Conservation (phyloP, 2,113 vertebrate genomes). For the Callithrix jacchus region DNA sequence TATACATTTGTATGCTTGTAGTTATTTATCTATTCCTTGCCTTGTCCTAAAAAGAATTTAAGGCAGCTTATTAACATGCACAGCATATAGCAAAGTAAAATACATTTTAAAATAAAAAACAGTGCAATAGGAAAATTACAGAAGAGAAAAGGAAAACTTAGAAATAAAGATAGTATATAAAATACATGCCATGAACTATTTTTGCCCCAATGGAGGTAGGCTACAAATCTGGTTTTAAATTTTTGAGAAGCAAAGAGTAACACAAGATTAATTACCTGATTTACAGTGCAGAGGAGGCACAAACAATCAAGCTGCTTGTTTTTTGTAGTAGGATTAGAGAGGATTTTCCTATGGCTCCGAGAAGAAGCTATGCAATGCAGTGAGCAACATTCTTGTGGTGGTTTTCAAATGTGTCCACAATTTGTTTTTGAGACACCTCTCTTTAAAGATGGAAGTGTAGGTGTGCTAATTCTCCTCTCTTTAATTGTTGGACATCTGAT, state of each 20-base stretch:
- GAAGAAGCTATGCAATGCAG: not conserved
- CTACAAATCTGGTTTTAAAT: conserved; percentile 28
- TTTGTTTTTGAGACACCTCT: not conserved
- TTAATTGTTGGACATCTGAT: not conserved
- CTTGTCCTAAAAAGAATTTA: conserved; percentile 25
- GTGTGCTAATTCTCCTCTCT: not conserved
- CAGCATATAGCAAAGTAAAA: conserved; percentile 31
- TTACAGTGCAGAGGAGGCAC: not conserved
- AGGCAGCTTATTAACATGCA: conserved; percentile 55
- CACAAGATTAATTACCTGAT: not conserved
- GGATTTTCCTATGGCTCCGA: not conserved
- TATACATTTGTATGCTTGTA: conserved; percentile 18
- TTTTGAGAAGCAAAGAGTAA: conserved; percentile 5
- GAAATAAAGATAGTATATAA: not conserved
- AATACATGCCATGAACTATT: not conserved
- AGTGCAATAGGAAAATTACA: not conserved
- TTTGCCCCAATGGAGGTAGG: not conserved
- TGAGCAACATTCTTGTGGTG: not conserved
- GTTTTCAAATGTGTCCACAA: not conserved
- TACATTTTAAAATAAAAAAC: conserved; percentile 49
- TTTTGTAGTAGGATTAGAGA: not conserved
- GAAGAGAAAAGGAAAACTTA: conserved; percentile 34
- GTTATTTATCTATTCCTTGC: conserved; percentile 44
- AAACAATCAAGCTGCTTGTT: not conserved
- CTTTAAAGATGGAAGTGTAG: not conserved